Percentiles rank a stretch among this genome's conserved stretches.
phyloP scores from a whole-genome alignment of 2,113 vertebrate genomes.

The Raja brachyura region DNA sequence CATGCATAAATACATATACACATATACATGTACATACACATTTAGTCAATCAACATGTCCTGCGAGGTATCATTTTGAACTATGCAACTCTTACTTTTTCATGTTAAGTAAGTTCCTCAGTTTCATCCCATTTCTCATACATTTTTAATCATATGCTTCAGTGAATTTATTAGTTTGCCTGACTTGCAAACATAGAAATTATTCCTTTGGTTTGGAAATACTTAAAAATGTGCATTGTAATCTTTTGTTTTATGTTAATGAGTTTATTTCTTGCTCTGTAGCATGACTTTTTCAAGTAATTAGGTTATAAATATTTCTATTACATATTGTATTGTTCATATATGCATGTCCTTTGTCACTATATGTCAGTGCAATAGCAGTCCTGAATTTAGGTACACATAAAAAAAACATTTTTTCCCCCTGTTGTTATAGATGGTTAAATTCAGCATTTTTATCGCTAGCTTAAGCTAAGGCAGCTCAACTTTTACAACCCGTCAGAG shows the following conservation, averaged over 20 bases:
- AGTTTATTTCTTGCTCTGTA: neutral
- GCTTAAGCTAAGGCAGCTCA: neutral
- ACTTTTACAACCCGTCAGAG: neutral
- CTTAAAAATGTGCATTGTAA: slow-evolving; percentile 21
- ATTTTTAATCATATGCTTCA: slow-evolving; percentile 35
- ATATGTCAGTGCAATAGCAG: neutral
- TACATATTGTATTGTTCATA: neutral
- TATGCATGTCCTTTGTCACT: neutral
- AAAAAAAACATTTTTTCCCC: neutral
- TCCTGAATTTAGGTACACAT: neutral
- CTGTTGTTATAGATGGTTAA: neutral
- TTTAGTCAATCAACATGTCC: neutral
- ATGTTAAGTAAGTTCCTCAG: neutral
- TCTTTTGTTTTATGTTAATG: slow-evolving; percentile 14
- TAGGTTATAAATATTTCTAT: neutral
- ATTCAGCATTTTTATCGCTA: neutral
- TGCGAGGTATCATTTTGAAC: neutral
- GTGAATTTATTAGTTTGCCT: slow-evolving; percentile 23
- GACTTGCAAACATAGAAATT: slow-evolving; percentile 32
- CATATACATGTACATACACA: no score
- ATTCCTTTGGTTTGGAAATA: neutral
- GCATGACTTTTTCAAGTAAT: neutral
- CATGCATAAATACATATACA: no score
- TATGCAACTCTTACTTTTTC: slow-evolving; percentile 2
- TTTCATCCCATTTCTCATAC: slow-evolving; percentile 19